These are phyloP conservation scores for Rosalia funebris DNA, from an alignment of 2,888 invertebrate species.

Conservation along the genomic window DNA sequence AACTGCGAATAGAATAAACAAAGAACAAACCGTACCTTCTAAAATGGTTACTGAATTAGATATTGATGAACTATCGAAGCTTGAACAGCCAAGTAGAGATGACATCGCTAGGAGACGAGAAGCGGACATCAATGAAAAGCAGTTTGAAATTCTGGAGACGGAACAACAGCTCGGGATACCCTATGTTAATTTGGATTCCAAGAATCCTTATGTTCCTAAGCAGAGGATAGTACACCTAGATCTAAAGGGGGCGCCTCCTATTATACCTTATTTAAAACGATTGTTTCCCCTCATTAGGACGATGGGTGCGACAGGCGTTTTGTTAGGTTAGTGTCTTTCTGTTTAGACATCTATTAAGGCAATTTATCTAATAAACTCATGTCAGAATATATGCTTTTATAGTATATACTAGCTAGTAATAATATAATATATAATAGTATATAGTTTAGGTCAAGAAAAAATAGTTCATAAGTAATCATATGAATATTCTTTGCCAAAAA, in stretches of 20 bases:
- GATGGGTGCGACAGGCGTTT: slow-evolving; percentile 77
- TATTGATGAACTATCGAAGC: slow-evolving; percentile 48
- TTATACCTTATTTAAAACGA: slow-evolving; percentile 69
- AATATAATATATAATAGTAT: too few relatives aligned
- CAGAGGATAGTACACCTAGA: slow-evolving; percentile 78
- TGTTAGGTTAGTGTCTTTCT: slow-evolving; percentile 55
- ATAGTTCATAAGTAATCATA: too few relatives aligned
- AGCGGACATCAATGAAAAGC: slow-evolving; percentile 32
- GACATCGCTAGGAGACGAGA: slow-evolving; percentile 54
- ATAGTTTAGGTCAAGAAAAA: too few relatives aligned
- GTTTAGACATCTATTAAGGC: too few relatives aligned
- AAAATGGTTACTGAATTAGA: slow-evolving; percentile 39
- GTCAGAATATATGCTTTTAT: too few relatives aligned
- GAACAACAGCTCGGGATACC: slow-evolving; percentile 64
- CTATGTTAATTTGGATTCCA: slow-evolving; percentile 60
- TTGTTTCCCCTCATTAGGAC: slow-evolving; percentile 69
- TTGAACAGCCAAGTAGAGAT: slow-evolving; percentile 61
- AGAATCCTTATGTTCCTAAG: slow-evolving; percentile 65
- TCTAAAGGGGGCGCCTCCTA: slow-evolving; percentile 81
- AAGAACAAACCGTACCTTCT: slow-evolving; percentile 25
- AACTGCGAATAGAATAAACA: slow-evolving; percentile 38
- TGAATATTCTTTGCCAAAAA: too few relatives aligned
- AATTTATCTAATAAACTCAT: too few relatives aligned
- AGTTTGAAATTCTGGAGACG: slow-evolving; percentile 49
- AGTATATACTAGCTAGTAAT: too few relatives aligned